Base-by-base conservation (phyloP, 2,888 invertebrate genomes). In the Diaphora mendica region DNA sequence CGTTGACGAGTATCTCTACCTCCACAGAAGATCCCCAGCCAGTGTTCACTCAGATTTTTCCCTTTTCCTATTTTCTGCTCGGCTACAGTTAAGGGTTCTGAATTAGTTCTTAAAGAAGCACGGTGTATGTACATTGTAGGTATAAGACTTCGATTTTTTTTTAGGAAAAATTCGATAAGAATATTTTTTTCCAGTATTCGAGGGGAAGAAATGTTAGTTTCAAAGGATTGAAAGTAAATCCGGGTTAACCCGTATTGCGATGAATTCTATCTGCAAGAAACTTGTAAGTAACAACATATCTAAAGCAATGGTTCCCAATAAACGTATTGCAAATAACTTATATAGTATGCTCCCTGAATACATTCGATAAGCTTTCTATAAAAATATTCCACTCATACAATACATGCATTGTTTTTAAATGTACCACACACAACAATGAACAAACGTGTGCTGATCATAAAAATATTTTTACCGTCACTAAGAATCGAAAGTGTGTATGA, bases 361-460 rank as follows among this genome's bases (percentile, higher is more conserved):
- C n/a, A 70, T 20, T 30, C 64, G 70, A 70, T 71, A 59, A 42
- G 30, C 71, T 55, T 33, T 66, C 65, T 39, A 71, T 71, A 66
- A 55, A 65, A 55, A 71, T 64, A 55, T 59, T 71, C 55, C 42
- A 23, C 8, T 39, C 55, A 23, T 62, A 68, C 62, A 72, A 68
- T 42, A 64, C 68, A 23, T n/a, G 64, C 64, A 72, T 72, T 72
- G 48, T 68, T 68, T 62, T 48, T 72, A 23, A 64, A 72, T 62
- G 64, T 39, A 64, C 48, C 42, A 72, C 66, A 67, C 48, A 48
- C 68, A 72, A 72, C 72, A 72, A 72, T 68, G 72, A 68, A 64
- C 72, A 68, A 64, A 64, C n/a, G 72, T 26, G 35, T 70, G 55
- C 30, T 39, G 51, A 35, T 71, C 39, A 51, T 64, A 39, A 48